Evolutionary conservation across 2,113 vertebrate genomes (phyloP).

Genomic region (Erythrocebus patas): DNA sequence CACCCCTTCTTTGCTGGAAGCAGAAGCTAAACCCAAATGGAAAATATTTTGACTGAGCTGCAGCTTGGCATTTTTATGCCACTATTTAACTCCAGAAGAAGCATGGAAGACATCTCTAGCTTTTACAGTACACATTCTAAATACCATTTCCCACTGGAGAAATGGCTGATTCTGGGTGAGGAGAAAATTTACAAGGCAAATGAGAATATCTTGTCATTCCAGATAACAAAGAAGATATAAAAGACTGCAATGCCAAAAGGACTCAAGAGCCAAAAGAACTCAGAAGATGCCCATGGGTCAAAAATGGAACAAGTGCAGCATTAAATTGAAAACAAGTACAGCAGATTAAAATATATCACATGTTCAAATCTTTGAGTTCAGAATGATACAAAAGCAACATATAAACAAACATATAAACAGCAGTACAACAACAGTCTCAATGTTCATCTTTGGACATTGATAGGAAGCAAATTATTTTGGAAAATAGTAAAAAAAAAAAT

Average conservation of each 20-base stretch:
- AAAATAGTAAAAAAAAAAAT: background rate
- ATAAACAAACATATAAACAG: background rate
- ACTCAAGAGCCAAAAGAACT: background rate
- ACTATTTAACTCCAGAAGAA: background rate
- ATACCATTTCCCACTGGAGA: background rate
- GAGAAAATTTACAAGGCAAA: background rate
- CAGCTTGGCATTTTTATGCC: background rate
- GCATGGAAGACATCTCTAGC: background rate
- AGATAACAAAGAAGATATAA: background rate
- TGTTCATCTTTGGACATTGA: background rate
- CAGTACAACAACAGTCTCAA: background rate
- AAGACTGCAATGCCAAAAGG: background rate
- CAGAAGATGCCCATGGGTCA: background rate
- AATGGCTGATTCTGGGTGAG: background rate
- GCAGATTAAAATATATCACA: background rate
- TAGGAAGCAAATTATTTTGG: background rate
- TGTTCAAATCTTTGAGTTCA: background rate
- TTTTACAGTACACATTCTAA: background rate
- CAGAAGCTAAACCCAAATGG: background rate
- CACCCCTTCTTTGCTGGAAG: background rate
- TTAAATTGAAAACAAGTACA: background rate
- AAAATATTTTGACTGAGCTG: background rate
- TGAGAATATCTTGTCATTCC: background rate
- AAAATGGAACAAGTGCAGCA: background rate
- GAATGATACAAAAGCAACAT: background rate